Conservation (phyloP, 1,140 invertebrate species). For the Limonius californicus region DNA sequence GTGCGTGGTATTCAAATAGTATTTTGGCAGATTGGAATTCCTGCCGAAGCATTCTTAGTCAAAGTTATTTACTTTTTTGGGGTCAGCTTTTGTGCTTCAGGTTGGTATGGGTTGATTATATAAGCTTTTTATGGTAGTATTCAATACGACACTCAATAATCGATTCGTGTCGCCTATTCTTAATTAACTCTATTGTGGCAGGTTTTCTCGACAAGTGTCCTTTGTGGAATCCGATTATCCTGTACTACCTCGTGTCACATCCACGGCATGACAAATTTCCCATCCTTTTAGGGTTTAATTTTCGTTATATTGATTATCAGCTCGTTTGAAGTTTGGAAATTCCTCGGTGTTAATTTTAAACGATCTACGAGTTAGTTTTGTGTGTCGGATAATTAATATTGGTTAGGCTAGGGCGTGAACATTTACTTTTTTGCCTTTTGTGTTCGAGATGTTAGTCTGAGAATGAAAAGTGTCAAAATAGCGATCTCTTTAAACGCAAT, state of each 20-base stretch:
- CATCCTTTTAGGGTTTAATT: background rate
- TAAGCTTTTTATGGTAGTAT: slow-evolving; percentile 3
- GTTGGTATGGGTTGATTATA: slow-evolving; percentile 3
- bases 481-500: background rate
- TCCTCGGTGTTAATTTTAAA: background rate
- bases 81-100: background rate
- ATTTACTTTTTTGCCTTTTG: background rate
- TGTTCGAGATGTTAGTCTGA: background rate
- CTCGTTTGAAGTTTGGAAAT: background rate
- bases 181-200: slow-evolving; percentile 16
- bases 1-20: background rate
- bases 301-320: background rate
- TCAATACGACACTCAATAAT: slow-evolving; percentile 15
- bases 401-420: background rate
- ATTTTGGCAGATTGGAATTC: background rate
- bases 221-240: background rate
- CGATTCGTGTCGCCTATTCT: slow-evolving; percentile 18
- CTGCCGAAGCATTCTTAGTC: background rate
- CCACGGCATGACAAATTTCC: background rate
- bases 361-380: background rate
- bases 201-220: slow-evolving; percentile 5
- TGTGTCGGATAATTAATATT: slow-evolving; percentile 1
- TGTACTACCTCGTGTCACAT: slow-evolving; percentile 11
- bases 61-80: slow-evolving; percentile 6
- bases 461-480: slow-evolving; percentile 9